phyloP scores from a whole-genome alignment of 2,797 vertebrate species.

The Enteromius treurensis region DNA sequence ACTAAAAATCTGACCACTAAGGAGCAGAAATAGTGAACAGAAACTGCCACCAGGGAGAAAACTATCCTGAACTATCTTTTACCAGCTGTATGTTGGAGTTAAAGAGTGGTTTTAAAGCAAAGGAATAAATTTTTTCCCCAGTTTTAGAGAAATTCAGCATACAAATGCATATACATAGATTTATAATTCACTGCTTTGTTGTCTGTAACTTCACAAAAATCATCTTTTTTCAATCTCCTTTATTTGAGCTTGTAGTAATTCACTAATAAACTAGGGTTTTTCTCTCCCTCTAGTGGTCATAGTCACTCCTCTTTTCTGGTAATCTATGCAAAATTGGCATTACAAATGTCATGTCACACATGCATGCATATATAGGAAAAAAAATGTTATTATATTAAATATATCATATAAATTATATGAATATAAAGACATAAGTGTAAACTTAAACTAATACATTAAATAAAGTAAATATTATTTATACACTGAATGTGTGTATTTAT shows the following conservation, averaged over 20 bases:
- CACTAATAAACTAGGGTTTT: neutral
- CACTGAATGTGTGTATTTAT: no score
- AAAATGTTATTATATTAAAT: no score
- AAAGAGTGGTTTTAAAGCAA: neutral
- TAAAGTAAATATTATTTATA: no score
- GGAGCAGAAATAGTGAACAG: conserved; percentile 3
- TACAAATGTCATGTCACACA: neutral
- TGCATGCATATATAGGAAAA: no score
- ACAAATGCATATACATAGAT: neutral
- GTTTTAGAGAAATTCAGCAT: neutral
- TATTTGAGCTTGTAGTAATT: neutral
- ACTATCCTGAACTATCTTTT: neutral
- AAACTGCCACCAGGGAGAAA: conserved; percentile 6
- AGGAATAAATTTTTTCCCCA: neutral
- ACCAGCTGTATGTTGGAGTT: neutral
- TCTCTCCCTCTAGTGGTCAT: conserved; percentile 42
- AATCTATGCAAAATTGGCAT: neutral
- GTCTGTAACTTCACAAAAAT: neutral
- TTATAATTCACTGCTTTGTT: neutral
- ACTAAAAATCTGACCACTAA: conserved; percentile 41
- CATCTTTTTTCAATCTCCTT: neutral
- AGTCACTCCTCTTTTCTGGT: neutral
- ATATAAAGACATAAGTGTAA: no score
- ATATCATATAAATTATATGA: no score
- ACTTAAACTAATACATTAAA: no score